A percentile compares a stretch with the other conserved stretches of the same genome.
Conservation (phyloP, 1,140 invertebrate species). For the Drosophila orena region DNA sequence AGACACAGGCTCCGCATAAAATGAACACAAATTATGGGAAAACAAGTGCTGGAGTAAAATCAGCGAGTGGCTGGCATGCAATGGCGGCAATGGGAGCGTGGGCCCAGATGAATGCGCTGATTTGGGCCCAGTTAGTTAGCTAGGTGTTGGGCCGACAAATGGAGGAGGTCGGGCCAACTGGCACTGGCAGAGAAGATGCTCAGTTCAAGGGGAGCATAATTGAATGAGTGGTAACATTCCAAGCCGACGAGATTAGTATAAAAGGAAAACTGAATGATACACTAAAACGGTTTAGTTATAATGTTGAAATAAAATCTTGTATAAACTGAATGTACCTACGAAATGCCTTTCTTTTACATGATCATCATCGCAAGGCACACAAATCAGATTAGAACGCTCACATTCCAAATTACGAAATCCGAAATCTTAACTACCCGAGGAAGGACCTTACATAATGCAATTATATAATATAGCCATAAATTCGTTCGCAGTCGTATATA, state of each 20-base stretch:
- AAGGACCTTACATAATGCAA: constrained; percentile 47
- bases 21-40: constrained; percentile 43
- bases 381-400: constrained; percentile 8
- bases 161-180: neutral
- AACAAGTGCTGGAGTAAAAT: constrained; percentile 3
- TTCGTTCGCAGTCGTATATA: constrained; percentile 61
- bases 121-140: constrained; percentile 19
- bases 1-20: constrained; percentile 69
- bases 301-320: neutral
- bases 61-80: constrained; percentile 32
- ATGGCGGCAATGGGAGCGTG: constrained; percentile 44
- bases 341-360: neutral
- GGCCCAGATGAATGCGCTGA: constrained; percentile 27
- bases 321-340: neutral
- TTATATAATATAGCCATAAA: constrained; percentile 80
- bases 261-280: neutral
- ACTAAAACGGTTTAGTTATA: neutral
- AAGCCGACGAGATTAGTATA: neutral
- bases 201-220: neutral
- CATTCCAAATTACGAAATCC: constrained; percentile 21
- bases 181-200: neutral
- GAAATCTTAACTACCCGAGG: constrained; percentile 34
- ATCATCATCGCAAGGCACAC: neutral
- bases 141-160: constrained; percentile 24
- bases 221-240: constrained; percentile 7